A percentile compares a stretch with the other conserved stretches of the same genome.
Conservation (phyloP, 2,113 vertebrate genomes). For the Protobothrops flavoviridis region DNA sequence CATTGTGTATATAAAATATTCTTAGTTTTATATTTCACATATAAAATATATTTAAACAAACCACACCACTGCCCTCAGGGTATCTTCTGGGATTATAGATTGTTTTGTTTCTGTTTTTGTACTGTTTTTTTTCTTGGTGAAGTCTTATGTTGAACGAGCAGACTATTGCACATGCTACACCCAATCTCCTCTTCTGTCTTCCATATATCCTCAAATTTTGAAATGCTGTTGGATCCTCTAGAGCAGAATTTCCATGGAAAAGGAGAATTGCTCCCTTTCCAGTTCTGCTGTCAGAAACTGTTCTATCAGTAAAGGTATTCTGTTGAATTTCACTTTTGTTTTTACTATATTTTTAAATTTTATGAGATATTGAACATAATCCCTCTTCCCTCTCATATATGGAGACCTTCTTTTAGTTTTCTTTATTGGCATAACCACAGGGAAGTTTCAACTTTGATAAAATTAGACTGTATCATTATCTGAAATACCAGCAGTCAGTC, state of each 20-base stretch:
- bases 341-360: background rate
- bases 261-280: background rate
- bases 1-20: background rate
- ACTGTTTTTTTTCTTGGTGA: background rate
- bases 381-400: background rate
- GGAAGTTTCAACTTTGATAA: background rate
- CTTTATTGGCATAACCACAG: background rate
- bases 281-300: background rate
- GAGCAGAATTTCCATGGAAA: background rate
- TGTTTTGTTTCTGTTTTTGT: background rate
- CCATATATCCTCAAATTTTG: background rate
- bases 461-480: background rate
- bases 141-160: background rate
- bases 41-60: background rate
- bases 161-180: background rate
- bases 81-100: background rate
- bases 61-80: background rate
- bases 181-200: background rate
- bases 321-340: background rate
- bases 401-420: background rate
- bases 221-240: background rate
- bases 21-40: background rate
- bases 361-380: background rate
- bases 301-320: background rate
- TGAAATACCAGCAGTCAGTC: background rate